Percentiles rank a stretch among this genome's conserved stretches.
phyloP scores from a whole-genome alignment of 1,140 invertebrate genomes.

The Camponotus pennsylvanicus region DNA sequence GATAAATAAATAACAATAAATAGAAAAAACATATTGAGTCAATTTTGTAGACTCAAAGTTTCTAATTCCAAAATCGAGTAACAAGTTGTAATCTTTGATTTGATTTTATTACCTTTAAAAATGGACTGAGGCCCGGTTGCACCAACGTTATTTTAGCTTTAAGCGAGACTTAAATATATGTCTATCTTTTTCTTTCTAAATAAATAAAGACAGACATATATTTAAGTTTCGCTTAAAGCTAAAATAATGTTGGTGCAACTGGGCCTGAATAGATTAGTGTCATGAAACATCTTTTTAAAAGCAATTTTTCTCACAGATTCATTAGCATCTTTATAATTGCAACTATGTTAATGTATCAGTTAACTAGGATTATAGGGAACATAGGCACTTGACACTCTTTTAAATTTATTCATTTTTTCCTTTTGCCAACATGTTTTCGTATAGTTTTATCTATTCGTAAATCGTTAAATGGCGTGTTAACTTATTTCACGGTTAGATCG shows the following conservation, averaged over 20 bases:
- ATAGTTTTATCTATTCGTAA: slow-evolving; percentile 25
- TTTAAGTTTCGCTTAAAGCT: no score
- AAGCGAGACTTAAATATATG: no score
- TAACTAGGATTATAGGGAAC: no score
- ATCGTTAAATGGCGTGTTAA: slow-evolving; percentile 47
- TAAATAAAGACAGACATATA: no score
- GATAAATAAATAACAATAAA: not conserved
- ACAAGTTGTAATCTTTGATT: not conserved
- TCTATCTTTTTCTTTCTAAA: no score
- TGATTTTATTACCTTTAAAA: not conserved
- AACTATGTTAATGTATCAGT: not conserved
- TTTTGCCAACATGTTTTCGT: not conserved
- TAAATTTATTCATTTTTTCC: slow-evolving; percentile 5
- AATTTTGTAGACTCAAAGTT: not conserved
- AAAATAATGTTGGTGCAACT: no score
- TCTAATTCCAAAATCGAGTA: not conserved
- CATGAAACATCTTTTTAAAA: not conserved
- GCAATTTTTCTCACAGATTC: not conserved
- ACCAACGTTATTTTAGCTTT: no score
- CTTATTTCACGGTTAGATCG: slow-evolving; percentile 55
- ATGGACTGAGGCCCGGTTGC: no score
- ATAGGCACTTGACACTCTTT: not conserved
- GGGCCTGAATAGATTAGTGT: not conserved
- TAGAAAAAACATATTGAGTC: not conserved
- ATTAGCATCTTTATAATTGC: not conserved